phyloP scores from a whole-genome alignment of 2,113 vertebrate genomes.

The Eulemur macaco region DNA sequence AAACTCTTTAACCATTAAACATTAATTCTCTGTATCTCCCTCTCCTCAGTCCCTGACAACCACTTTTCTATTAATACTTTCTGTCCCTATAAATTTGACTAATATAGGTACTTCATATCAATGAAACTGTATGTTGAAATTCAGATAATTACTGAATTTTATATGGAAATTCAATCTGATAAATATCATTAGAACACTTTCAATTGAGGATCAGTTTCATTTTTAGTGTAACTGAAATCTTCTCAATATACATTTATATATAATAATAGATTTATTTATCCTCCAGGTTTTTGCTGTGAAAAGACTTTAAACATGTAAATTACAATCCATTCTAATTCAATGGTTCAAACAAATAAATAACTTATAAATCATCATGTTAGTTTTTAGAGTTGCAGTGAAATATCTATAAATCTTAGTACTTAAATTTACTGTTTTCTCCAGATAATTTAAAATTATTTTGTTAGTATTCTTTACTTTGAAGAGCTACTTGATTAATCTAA shows the following conservation, averaged over 20 bases:
- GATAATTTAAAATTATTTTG: not conserved
- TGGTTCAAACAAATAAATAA: slow-evolving; percentile 41
- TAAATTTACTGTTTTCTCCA: not conserved
- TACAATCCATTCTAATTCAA: slow-evolving; percentile 2
- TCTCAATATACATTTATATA: not conserved
- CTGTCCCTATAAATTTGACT: not conserved
- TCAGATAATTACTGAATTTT: not conserved
- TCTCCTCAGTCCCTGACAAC: not conserved
- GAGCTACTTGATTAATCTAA: not conserved
- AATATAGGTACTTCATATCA: not conserved
- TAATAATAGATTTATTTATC: not conserved
- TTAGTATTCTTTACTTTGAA: not conserved
- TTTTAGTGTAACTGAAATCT: not conserved
- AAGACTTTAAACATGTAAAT: not conserved
- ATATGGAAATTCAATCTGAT: not conserved
- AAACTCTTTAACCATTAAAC: not conserved
- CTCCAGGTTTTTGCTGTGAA: not conserved
- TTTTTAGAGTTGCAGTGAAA: not conserved
- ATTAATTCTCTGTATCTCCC: not conserved
- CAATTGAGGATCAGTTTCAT: not conserved
- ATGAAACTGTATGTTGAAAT: not conserved
- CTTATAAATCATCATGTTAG: slow-evolving; percentile 1
- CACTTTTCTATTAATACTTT: not conserved
- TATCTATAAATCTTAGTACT: not conserved
- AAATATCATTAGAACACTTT: not conserved